Percentiles rank a stretch among this genome's conserved stretches.
These are phyloP conservation scores for Chydorus sphaericus DNA, from an alignment of 2,888 invertebrate species.

Conservation along the genomic window DNA sequence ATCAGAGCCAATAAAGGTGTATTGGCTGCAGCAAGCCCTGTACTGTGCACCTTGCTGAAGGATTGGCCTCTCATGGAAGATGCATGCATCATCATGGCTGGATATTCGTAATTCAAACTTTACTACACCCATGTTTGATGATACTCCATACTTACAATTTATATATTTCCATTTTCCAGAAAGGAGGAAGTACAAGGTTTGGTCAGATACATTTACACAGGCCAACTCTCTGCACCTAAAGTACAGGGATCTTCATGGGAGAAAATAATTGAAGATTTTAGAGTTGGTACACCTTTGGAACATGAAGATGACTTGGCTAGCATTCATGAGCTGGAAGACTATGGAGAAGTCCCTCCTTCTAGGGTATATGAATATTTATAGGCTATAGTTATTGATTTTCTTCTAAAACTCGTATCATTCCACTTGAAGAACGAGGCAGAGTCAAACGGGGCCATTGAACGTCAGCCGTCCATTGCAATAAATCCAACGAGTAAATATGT, in stretches of 20 bases:
- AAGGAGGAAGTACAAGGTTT: slow-evolving; percentile 7
- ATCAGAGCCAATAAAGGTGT: slow-evolving; percentile 10
- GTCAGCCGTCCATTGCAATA: too few relatives aligned
- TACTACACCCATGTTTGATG: background rate
- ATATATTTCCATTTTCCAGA: background rate
- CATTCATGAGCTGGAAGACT: slow-evolving; percentile 1
- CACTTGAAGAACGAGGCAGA: background rate
- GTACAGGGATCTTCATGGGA: background rate
- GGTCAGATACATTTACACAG: slow-evolving; percentile 8
- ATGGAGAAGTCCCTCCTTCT: background rate
- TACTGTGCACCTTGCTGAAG: slow-evolving; percentile 3
- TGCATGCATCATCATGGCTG: slow-evolving; percentile 10
- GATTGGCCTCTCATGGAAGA: slow-evolving; percentile 8
- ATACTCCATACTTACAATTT: background rate
- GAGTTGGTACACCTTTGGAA: background rate
- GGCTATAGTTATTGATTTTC: too few relatives aligned
- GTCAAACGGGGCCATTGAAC: background rate
- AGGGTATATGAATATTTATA: too few relatives aligned
- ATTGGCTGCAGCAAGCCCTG: slow-evolving; percentile 9
- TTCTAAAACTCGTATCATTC: too few relatives aligned
- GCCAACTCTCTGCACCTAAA: background rate
- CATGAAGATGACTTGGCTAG: slow-evolving; percentile 3
- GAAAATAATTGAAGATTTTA: slow-evolving; percentile 8
- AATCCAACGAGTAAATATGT: too few relatives aligned
- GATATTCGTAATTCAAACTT: slow-evolving; percentile 9